phyloP scores from a whole-genome alignment of 2,113 vertebrate species.

The Galemys pyrenaicus region DNA sequence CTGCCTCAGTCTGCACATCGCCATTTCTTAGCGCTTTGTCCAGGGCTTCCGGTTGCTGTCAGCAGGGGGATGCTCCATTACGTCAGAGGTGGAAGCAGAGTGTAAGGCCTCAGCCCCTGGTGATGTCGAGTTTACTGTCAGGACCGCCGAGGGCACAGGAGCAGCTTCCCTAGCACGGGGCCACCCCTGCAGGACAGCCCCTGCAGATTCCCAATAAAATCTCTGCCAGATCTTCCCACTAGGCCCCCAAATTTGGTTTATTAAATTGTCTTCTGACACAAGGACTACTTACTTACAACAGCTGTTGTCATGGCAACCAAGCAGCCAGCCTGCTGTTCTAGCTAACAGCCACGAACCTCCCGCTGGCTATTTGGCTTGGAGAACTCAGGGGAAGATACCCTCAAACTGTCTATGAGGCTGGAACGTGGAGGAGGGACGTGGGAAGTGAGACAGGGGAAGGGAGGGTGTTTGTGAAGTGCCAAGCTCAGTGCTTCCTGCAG shows the following conservation, averaged over 20 bases:
- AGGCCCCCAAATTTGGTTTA: slow-evolving; percentile 41
- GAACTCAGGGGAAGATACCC: slow-evolving; percentile 8
- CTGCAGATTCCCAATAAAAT: neutral
- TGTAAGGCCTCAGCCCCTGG: neutral
- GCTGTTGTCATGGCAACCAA: slow-evolving; percentile 57
- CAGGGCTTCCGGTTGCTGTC: neutral
- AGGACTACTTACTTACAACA: slow-evolving; percentile 65
- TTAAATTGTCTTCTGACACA: slow-evolving; percentile 51
- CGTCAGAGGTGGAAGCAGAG: neutral
- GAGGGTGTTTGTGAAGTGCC: neutral
- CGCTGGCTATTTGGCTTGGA: slow-evolving; percentile 29
- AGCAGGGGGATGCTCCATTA: neutral
- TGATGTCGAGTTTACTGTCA: neutral
- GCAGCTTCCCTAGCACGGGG: neutral
- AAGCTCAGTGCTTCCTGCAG: neutral
- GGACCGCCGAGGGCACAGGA: neutral
- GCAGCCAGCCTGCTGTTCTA: slow-evolving; percentile 60
- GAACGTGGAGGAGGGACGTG: neutral
- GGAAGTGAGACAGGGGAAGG: neutral
- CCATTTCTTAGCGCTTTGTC: neutral
- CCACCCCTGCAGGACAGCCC: neutral
- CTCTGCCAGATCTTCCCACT: neutral
- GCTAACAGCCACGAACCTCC: slow-evolving; percentile 37
- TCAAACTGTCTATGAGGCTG: slow-evolving; percentile 14
- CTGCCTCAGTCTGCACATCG: neutral